Percentiles rank a stretch among this genome's conserved stretches.
Conservation (phyloP, 2,797 vertebrate genomes). For the Vespertilio murinus region DNA sequence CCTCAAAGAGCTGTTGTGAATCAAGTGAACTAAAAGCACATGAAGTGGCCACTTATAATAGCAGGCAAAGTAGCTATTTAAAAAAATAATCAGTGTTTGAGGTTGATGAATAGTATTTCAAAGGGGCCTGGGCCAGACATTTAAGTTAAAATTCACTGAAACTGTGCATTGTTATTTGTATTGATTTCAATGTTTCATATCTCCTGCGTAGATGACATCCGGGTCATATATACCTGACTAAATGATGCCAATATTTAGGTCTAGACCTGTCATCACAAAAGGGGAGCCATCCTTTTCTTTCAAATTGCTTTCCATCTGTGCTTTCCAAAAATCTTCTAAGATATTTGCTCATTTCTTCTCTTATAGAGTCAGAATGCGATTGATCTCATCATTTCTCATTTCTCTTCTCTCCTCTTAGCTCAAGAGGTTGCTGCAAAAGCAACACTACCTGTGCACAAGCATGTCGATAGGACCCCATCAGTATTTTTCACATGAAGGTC, state of each 20-base stretch:
- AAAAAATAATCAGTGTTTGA: neutral
- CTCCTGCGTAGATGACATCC: neutral
- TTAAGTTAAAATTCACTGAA: neutral
- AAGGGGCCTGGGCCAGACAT: neutral
- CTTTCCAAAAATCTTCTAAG: neutral
- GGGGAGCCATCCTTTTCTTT: neutral
- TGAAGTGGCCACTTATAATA: neutral
- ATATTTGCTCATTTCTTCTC: neutral
- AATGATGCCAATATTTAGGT: neutral
- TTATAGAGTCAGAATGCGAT: neutral
- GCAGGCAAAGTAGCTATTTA: neutral
- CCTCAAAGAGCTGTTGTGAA: neutral
- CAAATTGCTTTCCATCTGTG: neutral
- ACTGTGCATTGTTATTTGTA: neutral
- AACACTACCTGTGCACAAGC: neutral
- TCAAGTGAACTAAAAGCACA: neutral
- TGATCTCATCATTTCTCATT: neutral
- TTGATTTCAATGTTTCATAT: neutral
- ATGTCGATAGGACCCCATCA: neutral
- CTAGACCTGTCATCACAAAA: neutral
- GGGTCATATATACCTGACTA: neutral
- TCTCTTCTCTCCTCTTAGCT: neutral
- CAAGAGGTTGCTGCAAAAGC: slow-evolving; percentile 1
- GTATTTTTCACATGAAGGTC: neutral
- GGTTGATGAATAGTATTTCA: neutral